Percentiles rank a stretch among this genome's conserved stretches.
These are phyloP conservation scores for Cryptus armator DNA, from an alignment of 2,888 invertebrate genomes.

Conservation along the genomic window DNA sequence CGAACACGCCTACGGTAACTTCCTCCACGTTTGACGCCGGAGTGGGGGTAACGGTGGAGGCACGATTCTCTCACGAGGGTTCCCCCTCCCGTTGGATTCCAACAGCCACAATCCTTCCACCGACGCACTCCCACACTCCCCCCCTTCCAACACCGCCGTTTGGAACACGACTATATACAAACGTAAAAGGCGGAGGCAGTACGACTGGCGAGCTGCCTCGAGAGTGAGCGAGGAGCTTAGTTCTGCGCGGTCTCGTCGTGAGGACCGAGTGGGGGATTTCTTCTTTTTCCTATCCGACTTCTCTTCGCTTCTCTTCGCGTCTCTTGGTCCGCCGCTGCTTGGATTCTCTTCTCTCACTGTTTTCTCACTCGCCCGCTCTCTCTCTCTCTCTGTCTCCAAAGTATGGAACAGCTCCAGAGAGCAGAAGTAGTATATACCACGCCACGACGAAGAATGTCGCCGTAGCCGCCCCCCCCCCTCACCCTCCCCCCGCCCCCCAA, in stretches of 20 bases:
- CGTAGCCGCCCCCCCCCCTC: slow-evolving; percentile 74
- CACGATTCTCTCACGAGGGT: slow-evolving; percentile 61
- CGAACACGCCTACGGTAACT: slow-evolving; percentile 71
- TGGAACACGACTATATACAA: slow-evolving; percentile 56
- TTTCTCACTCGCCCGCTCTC: slow-evolving; percentile 38
- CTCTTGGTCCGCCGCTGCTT: slow-evolving; percentile 73
- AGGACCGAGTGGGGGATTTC: slow-evolving; percentile 79
- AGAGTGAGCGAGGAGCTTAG: slow-evolving; percentile 83
- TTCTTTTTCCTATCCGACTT: slow-evolving; percentile 80
- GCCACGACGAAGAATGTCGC: slow-evolving; percentile 81
- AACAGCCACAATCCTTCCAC: slow-evolving; percentile 64
- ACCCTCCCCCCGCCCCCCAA: slow-evolving; percentile 39
- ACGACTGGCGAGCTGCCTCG: slow-evolving; percentile 76
- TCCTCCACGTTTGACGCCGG: slow-evolving; percentile 58
- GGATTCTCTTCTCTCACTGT: slow-evolving; percentile 36
- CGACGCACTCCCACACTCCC: slow-evolving; percentile 67
- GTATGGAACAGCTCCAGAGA: slow-evolving; percentile 59
- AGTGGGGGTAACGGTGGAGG: slow-evolving; percentile 58
- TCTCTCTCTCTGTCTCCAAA: slow-evolving; percentile 73
- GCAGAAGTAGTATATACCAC: slow-evolving; percentile 72
- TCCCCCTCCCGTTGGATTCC: slow-evolving; percentile 50
- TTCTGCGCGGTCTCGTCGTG: slow-evolving; percentile 72
- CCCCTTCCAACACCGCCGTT: slow-evolving; percentile 31
- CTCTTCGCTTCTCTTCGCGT: slow-evolving; percentile 74
- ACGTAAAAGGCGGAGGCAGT: slow-evolving; percentile 68